Base-by-base conservation (phyloP, 1,140 invertebrate species). In the Zaprionus tsacasi region DNA sequence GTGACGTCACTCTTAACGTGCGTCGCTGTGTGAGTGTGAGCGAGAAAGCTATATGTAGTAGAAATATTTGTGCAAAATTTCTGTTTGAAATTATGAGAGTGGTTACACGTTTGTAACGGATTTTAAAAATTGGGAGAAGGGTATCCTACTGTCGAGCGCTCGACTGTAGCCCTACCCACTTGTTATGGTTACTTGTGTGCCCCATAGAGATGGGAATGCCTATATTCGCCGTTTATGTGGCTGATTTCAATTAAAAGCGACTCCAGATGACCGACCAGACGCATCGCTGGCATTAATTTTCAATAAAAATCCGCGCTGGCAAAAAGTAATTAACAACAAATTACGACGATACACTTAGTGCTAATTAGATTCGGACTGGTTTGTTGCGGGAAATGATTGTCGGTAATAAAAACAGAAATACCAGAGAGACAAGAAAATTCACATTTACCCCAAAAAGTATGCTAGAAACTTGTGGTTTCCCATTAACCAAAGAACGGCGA, bases 311-410 rank as follows among this genome's bases (percentile, higher is more conserved):
- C 55, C 75, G 43, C 66, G 58, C 60, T 67, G 66, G 12, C 74
- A 65, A 74, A 86, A 86, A 82, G 79, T 82, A 86, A 86, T 86
- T 86, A 87, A 87, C 76, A 87, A 87, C 82, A 87, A 87, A 82
- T 86, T 87, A 77, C 71, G 66, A 79, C 81, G 73, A 82, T 71
- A 88, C 82, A 88, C 82, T 87, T 87, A 82, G 59, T 70, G 82
- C 82, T 79, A 88, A 88, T 87, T 88, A 82, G 70, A 83, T 87
- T 88, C 77, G 66, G n/a, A 45, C 40, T 45, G n/a, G n/a, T 6
- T 45, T 6, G 54, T 27, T 50, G 45, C 45, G 17, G 45, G 10
- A 61, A 69, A 69, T 69, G 71, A 69, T 74, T 59, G 40, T 38
- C 17, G 40, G 63, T 27, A 43, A 17, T 65, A 45, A 71, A 76